Evolutionary conservation across 1,140 invertebrate genomes (phyloP).

Genomic region (Zaprionus gabonicus): DNA sequence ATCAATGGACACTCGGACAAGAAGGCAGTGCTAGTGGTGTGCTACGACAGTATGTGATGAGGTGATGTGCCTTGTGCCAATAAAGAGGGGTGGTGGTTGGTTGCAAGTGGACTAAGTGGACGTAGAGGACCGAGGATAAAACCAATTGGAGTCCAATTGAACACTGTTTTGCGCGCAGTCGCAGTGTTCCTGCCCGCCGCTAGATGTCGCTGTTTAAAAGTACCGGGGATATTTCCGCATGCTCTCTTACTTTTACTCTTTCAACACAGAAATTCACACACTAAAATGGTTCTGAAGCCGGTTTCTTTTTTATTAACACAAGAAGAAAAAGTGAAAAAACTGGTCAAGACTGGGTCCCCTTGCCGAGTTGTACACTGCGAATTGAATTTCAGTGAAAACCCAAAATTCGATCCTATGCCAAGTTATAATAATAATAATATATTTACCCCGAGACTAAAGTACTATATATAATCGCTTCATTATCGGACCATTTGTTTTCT

Average conservation of each 20-base stretch:
- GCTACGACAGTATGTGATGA: no score
- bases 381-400: no score
- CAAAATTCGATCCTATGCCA: no score
- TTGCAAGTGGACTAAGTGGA: neutral
- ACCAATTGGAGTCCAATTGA: neutral
- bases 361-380: no score
- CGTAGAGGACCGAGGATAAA: neutral
- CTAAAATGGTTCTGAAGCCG: no score
- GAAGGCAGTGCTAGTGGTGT: neutral
- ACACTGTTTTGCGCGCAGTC: neutral
- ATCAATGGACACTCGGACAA: neutral
- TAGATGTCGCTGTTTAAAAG: conserved; percentile 44
- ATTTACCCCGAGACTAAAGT: no score
- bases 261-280: neutral
- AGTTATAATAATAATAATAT: no score
- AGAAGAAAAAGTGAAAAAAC: no score
- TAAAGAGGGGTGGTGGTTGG: neutral
- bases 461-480: no score
- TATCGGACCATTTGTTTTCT: no score
- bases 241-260: conserved; percentile 34
- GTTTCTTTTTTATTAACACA: no score
- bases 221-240: conserved; percentile 32
- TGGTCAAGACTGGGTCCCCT: no score
- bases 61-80: neutral
- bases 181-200: neutral